These are phyloP conservation scores for Regulus satrapa DNA, from an alignment of 2,113 vertebrate species.

Conservation along the genomic window DNA sequence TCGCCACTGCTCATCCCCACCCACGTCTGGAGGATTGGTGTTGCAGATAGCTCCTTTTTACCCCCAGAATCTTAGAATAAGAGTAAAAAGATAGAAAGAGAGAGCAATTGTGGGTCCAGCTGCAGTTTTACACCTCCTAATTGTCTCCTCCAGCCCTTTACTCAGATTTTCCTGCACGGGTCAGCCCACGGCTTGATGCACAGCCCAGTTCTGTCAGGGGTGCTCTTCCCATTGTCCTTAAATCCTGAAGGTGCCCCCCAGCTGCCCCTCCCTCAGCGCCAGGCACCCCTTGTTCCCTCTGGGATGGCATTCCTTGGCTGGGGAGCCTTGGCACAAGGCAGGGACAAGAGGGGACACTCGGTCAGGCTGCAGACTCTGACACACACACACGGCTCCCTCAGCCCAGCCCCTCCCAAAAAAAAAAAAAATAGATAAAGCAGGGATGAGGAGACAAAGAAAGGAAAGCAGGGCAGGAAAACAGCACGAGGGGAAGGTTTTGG, in stretches of 20 bases:
- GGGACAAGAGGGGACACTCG: not conserved
- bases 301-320: not conserved
- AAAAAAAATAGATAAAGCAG: not conserved
- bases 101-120: fast-evolving
- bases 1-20: not conserved
- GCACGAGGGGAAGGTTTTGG: not conserved
- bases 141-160: not conserved
- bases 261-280: not conserved
- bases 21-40: not conserved
- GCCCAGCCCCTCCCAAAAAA: not conserved
- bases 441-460: not conserved
- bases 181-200: not conserved
- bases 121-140: not conserved
- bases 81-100: not conserved
- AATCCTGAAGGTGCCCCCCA: not conserved
- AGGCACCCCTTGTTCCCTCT: not conserved
- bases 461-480: not conserved
- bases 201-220: not conserved
- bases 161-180: not conserved
- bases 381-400: not conserved
- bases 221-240: not conserved
- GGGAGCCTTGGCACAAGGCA: not conserved
- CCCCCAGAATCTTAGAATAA: not conserved
- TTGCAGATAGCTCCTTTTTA: not conserved
- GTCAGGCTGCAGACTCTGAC: not conserved